Evolutionary conservation across 2,797 vertebrate genomes (phyloP).

Genomic region (Artibeus lituratus): DNA sequence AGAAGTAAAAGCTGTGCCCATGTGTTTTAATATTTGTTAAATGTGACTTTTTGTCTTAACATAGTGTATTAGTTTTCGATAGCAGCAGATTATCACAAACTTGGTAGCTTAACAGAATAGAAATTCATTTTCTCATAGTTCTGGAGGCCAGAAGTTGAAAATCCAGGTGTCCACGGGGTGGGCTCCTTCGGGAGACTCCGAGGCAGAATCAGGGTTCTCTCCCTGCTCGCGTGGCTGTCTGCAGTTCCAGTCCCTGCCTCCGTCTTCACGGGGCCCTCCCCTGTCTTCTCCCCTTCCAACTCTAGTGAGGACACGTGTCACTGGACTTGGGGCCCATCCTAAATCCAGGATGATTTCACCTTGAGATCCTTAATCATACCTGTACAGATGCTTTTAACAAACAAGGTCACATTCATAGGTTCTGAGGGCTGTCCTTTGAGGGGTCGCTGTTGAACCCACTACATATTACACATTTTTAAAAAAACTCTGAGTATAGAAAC

Average conservation of each 20-base stretch:
- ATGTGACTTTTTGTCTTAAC: neutral
- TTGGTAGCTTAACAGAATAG: neutral
- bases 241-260: neutral
- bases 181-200: neutral
- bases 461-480: neutral
- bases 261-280: neutral
- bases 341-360: neutral
- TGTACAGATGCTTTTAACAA: neutral
- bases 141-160: neutral
- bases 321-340: neutral
- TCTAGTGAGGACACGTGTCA: neutral
- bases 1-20: neutral
- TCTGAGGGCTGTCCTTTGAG: neutral
- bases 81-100: neutral
- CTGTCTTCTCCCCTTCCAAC: neutral
- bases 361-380: neutral
- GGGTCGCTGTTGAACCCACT: neutral
- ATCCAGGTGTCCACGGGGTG: neutral
- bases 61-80: neutral
- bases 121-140: neutral
- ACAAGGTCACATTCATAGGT: neutral
- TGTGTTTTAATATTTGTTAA: neutral
- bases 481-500: neutral
- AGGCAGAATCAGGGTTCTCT: neutral
- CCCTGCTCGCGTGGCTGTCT: neutral